Percentiles rank a stretch among this genome's conserved stretches.
Conservation (phyloP, 1,140 invertebrate genomes). For the Drosophila repletoides region DNA sequence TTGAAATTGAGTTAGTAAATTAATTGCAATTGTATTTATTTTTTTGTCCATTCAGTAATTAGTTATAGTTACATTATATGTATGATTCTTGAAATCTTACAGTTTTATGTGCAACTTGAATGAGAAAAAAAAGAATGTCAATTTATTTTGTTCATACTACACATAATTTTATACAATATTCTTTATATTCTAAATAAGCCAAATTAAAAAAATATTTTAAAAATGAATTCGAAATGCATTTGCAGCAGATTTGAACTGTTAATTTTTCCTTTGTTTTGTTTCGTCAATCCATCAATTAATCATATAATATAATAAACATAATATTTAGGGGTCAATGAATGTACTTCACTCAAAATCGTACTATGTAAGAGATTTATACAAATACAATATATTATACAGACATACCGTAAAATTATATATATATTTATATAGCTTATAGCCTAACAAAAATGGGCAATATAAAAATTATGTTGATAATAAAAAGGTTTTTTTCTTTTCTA, state of each 20-base stretch:
- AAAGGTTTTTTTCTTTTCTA: constrained; percentile 54
- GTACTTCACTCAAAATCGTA: constrained; percentile 74
- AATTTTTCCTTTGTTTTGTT: constrained; percentile 14
- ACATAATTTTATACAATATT: constrained; percentile 4
- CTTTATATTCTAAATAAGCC: constrained; percentile 27
- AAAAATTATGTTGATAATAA: constrained; percentile 69
- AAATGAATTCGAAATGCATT: constrained; percentile 73
- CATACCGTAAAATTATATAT: constrained; percentile 46
- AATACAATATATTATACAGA: constrained; percentile 50
- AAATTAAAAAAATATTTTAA: constrained; percentile 50
- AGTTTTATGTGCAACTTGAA: constrained; percentile 46
- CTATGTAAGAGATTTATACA: constrained; percentile 71
- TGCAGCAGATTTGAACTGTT: constrained; percentile 40
- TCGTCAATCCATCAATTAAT: constrained; percentile 42
- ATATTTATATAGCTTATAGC: constrained; percentile 69
- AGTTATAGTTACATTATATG: constrained; percentile 62
- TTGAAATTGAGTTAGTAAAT: constrained; percentile 2
- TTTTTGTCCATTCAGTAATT: constrained; percentile 67
- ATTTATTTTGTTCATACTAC: constrained; percentile 27
- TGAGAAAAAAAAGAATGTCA: constrained; percentile 45
- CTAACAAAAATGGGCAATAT: constrained; percentile 69
- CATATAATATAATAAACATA: constrained; percentile 42
- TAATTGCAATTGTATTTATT: constrained; percentile 51
- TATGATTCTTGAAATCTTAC: constrained; percentile 47
- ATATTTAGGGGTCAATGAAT: constrained; percentile 69